Evolutionary conservation across 2,888 invertebrate species (phyloP), one percentile per base, ranked within the genome.

Genomic region (Diadromus collaris): DNA sequence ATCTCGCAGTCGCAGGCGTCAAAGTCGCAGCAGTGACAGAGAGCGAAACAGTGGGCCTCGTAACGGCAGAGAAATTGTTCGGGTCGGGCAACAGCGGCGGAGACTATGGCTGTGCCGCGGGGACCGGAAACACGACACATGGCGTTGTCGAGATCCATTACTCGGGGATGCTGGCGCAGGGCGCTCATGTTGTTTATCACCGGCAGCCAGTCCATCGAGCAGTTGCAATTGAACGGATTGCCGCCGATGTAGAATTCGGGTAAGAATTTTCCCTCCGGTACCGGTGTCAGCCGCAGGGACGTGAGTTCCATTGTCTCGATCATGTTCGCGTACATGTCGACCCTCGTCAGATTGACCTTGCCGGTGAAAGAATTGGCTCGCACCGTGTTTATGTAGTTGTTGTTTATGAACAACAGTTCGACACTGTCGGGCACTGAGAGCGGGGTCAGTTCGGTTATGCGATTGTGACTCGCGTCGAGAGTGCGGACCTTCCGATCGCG

Each of bases 1-100:
- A n/a, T n/a, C n/a, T n/a, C n/a, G n/a, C n/a, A n/a, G n/a, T 98
- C 98, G 91, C 98, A 98, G 80, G 97, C 97, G 89, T 97, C 97
- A 90, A 97, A 98, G 90, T 98, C 98, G 91, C 98, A 98, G 91
- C 98, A 98, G 90, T 97, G 97, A 91, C 98, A 98, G 67, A 97
- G 93, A 51, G 97, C 96, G 91, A 98, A 98, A 92, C 98, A 98
- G 91, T 98, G 97, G 70, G 96, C 95, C 89, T 96, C 96, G 92
- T 98, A 98, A 87, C 95, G 95, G 92, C 98, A 98, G 86, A 98
- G 93, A 92, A 98, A 98, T 91, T 97, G 96, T 82, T 96, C 94
- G 72, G 96, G 93, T 85, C 95, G 94, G 41, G 97, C 95, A 82
- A 95, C 94, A 82, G 95, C 94, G 85, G 97, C 93, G 80, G 95